Base-by-base conservation (phyloP, 2,113 vertebrate genomes). In the Centropus bengalensis region DNA sequence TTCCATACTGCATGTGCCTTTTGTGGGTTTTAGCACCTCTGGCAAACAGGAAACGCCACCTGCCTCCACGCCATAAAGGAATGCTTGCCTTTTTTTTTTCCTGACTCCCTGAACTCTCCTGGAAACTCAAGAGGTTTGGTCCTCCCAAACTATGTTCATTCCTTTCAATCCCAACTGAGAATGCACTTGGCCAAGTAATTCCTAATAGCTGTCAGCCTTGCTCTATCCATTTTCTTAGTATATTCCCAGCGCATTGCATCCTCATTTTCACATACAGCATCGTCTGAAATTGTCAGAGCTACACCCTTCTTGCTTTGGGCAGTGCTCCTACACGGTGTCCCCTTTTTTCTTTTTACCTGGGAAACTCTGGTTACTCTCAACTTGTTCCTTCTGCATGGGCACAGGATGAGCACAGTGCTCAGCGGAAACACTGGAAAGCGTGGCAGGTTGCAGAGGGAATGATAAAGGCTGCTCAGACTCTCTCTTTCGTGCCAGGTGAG, bases 381-480 rank as follows among this genome's bases (percentile, higher is more conserved):
- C 40, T 36, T 52, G 64, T 42, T 93, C 71, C 27, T 87, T 47
- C 33, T 52, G 55, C 71, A 26, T 1, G 3, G 68, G 17, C 18
- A 28, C 5, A 60, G 23, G 17, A 45, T 51, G 17, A 85, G 9
- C 55, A 54, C 5, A 30, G 4, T 13, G 33, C 56, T 94, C 45
- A 7, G 2, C 6, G 9, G 69, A 20, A 51, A n/a, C 0, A 0
- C 4, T 5, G 15, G 33, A 20, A 10, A 44, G 30, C 13, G 5
- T 1, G 9, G 14, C 19, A 69, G 45, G 21, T 2, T 26, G 82
- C 1, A 10, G 5, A 36, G 23, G 17, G 12, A 28, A n/a, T 22
- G 42, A 7, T 16, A 76, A 42, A 3, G 55, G n/a, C 60, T 74
- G 80, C 20, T 81, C 55, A 8, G 8, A 5, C 36, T 59, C 75